Percentiles rank a stretch among this genome's conserved stretches.
Evolutionary conservation across 2,113 vertebrate species (phyloP).

Genomic region (Pristiophorus japonicus): DNA sequence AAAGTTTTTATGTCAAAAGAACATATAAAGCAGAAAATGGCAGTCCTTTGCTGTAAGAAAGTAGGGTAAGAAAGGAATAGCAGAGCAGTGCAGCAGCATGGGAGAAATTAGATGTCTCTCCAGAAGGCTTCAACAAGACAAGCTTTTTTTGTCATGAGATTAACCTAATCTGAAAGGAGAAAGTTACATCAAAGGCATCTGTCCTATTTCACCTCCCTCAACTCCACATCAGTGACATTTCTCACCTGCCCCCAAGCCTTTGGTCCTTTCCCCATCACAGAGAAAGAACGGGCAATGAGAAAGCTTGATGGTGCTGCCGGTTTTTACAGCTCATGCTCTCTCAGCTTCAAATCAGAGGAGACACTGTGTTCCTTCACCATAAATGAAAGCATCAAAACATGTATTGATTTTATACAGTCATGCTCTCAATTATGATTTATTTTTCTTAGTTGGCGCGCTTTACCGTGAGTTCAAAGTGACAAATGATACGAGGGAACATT

Average conservation of each 20-base stretch:
- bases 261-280: background rate
- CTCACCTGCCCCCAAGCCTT: background rate
- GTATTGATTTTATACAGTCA: conserved; percentile 51
- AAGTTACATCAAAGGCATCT: conserved; percentile 20
- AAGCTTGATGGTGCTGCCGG: conserved; percentile 1
- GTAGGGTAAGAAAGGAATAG: background rate
- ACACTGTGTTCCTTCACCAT: conserved; percentile 45
- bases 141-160: background rate
- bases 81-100: background rate
- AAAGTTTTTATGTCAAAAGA: background rate
- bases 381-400: conserved; percentile 62
- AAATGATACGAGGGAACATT: conserved; percentile 42
- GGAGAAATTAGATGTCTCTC: background rate
- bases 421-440: conserved; percentile 50
- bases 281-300: background rate
- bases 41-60: background rate
- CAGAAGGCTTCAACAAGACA: background rate
- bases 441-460: conserved; percentile 45
- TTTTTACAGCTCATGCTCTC: conserved; percentile 37
- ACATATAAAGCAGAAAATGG: background rate
- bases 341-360: conserved; percentile 44
- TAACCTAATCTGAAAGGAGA: conserved; percentile 22
- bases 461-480: conserved; percentile 40
- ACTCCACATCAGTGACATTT: conserved; percentile 5
- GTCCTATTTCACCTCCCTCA: conserved; percentile 12